phyloP scores from a whole-genome alignment of 2,797 vertebrate species.

The Aulostomus chinensis region DNA sequence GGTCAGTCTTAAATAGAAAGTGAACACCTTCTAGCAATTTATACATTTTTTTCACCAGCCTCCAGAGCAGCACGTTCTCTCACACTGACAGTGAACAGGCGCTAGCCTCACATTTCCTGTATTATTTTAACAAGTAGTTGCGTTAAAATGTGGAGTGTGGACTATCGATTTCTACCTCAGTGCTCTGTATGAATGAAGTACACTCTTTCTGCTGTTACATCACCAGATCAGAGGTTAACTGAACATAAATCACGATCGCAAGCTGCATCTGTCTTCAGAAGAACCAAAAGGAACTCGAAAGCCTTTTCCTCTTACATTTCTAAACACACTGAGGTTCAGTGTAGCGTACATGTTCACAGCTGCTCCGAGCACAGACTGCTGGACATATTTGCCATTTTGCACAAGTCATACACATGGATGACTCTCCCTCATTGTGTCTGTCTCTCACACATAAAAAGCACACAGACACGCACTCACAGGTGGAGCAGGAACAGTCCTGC shows the following conservation, averaged over 20 bases:
- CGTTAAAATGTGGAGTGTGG: too few species aligned
- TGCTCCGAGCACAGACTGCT: constrained; percentile 56
- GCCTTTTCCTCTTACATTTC: constrained; percentile 36
- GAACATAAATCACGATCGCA: neutral
- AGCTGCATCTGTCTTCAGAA: constrained; percentile 30
- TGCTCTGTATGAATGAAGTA: too few species aligned
- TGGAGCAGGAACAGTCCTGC: constrained; percentile 55
- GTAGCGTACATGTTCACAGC: constrained; percentile 59
- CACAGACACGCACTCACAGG: constrained; percentile 43
- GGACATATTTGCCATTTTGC: constrained; percentile 59
- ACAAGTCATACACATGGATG: constrained; percentile 61
- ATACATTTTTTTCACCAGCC: neutral
- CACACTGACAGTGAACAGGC: constrained; percentile 1
- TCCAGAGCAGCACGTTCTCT: constrained; percentile 10
- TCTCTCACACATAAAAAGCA: constrained; percentile 20
- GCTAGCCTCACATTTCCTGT: neutral
- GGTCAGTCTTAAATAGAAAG: constrained; percentile 15
- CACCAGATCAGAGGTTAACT: neutral
- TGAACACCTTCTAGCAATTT: neutral
- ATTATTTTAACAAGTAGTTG: constrained; percentile 16
- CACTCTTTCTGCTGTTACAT: too few species aligned
- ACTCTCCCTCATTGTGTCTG: constrained; percentile 49
- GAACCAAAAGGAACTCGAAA: constrained; percentile 31
- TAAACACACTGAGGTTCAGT: constrained; percentile 47
- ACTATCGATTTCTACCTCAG: too few species aligned